phyloP scores from a whole-genome alignment of 53 echinoderm and acorn worm genomes.

The Apostichopus leukothele region DNA sequence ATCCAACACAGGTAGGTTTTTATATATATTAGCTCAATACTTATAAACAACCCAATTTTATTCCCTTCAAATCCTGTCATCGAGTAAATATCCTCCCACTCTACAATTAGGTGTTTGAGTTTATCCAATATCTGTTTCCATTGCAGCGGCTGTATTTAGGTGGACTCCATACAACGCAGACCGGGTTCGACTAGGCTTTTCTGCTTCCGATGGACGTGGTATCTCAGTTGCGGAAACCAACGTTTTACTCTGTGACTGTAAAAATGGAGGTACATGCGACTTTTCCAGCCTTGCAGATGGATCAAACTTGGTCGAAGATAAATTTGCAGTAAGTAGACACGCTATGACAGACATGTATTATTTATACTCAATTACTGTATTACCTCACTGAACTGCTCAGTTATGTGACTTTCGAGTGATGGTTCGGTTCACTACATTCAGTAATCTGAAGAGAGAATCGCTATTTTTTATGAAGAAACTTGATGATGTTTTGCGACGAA shows the following conservation, averaged over 20 bases:
- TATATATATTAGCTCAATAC: too few relatives aligned
- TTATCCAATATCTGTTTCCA: not conserved
- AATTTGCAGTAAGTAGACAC: slow-evolving; percentile 60
- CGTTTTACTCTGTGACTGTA: slow-evolving; percentile 63
- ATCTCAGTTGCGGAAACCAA: not conserved
- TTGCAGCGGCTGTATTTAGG: slow-evolving; percentile 48
- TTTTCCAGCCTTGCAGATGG: slow-evolving; percentile 50
- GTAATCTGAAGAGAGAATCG: too few relatives aligned
- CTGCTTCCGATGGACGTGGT: slow-evolving; percentile 51
- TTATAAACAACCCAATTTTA: too few relatives aligned
- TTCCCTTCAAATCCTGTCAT: too few relatives aligned
- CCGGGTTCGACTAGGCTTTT: slow-evolving; percentile 42
- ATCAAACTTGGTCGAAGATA: slow-evolving; percentile 52
- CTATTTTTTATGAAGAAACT: too few relatives aligned
- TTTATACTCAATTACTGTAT: too few relatives aligned
- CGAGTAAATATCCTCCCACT: too few relatives aligned
- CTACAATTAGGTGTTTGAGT: not conserved
- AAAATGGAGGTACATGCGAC: slow-evolving; percentile 64
- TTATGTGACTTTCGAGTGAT: too few relatives aligned
- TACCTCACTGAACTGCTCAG: too few relatives aligned
- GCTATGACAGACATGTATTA: too few relatives aligned
- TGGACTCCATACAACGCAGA: slow-evolving; percentile 51
- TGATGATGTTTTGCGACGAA: too few relatives aligned
- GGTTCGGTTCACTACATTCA: too few relatives aligned
- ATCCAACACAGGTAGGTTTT: slow-evolving; percentile 4